Evolutionary conservation across 2,113 vertebrate genomes (phyloP).

Genomic region (Megaceryle maxima): DNA sequence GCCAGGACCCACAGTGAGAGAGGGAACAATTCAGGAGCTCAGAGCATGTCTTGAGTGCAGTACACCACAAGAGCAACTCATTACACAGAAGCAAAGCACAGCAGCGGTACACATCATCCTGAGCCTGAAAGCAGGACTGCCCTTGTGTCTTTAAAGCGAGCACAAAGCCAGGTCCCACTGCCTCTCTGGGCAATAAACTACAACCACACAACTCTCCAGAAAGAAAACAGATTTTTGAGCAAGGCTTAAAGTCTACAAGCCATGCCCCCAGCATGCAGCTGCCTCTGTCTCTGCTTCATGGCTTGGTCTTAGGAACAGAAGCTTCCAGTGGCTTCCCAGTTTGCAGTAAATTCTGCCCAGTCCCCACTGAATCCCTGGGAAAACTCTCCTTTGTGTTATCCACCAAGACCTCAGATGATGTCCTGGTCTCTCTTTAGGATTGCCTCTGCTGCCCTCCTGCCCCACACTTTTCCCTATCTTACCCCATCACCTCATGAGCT

Average conservation of each 20-base stretch:
- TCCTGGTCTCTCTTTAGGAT: neutral
- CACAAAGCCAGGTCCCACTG: neutral
- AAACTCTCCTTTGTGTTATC: neutral
- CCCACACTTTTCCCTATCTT: neutral
- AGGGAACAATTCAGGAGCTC: neutral
- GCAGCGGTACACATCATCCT: neutral
- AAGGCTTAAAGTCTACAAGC: neutral
- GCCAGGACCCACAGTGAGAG: rapidly evolving
- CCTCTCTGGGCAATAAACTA: neutral
- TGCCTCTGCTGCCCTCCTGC: neutral
- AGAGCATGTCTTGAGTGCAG: rapidly evolving
- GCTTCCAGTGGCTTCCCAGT: neutral
- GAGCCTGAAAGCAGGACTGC: neutral
- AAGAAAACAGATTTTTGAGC: neutral
- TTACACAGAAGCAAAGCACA: neutral
- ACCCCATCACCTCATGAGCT: neutral
- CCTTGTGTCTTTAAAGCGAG: neutral
- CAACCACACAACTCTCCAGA: neutral
- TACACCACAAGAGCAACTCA: too few relatives aligned
- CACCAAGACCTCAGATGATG: neutral
- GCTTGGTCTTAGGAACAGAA: neutral
- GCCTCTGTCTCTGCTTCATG: neutral
- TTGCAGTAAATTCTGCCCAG: neutral
- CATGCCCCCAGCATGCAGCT: neutral
- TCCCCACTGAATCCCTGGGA: neutral